phyloP scores from a whole-genome alignment of 2,113 vertebrate genomes.

The Cariama cristata region DNA sequence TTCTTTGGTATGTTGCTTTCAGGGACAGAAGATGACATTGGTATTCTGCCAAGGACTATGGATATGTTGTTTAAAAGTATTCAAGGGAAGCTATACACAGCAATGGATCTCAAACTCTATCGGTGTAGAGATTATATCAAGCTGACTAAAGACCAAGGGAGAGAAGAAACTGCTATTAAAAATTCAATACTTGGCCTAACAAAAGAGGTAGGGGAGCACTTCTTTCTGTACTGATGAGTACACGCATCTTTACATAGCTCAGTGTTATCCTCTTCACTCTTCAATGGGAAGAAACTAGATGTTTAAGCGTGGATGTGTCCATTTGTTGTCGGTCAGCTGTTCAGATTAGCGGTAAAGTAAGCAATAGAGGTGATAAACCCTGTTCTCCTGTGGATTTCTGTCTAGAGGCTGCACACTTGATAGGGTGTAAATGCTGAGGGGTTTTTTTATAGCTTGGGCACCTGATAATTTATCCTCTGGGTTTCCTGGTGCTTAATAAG shows the following conservation, averaged over 20 bases:
- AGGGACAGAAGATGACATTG: constrained; percentile 88
- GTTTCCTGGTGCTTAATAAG: background rate
- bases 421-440: background rate
- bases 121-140: constrained; percentile 84
- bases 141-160: constrained; percentile 83
- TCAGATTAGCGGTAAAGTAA: background rate
- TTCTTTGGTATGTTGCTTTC: background rate
- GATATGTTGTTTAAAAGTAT: constrained; percentile 87
- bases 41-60: constrained; percentile 89
- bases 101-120: constrained; percentile 88
- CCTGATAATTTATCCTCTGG: background rate
- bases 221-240: background rate
- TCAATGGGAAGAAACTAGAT: background rate
- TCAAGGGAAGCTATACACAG: constrained; percentile 77
- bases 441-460: background rate
- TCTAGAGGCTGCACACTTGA: background rate
- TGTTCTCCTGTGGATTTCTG: background rate
- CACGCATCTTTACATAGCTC: background rate
- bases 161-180: constrained; percentile 83
- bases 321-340: background rate
- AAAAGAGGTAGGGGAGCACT: constrained; percentile 82
- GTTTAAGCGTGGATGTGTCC: background rate
- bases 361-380: background rate
- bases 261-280: background rate
- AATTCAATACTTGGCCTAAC: constrained; percentile 82